These are phyloP conservation scores for Nematopogon swammerdamellus DNA, from an alignment of 2,888 invertebrate species.

Conservation along the genomic window DNA sequence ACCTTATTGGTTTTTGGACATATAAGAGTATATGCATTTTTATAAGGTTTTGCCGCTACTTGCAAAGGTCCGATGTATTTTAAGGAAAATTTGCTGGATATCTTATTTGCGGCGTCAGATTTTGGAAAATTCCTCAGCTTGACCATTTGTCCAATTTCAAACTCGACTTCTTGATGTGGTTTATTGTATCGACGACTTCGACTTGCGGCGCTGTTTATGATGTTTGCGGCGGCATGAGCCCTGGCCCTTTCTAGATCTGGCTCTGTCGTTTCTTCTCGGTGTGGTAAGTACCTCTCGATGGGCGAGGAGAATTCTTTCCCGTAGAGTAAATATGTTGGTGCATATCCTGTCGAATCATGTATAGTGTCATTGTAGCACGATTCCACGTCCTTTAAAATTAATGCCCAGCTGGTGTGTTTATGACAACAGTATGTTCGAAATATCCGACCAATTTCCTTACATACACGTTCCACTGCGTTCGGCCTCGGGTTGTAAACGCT, in stretches of 20 bases:
- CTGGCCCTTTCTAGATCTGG: background rate
- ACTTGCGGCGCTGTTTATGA: background rate
- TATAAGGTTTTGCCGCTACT: background rate
- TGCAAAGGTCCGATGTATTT: background rate
- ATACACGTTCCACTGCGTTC: background rate
- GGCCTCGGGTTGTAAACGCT: background rate
- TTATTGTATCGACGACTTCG: background rate
- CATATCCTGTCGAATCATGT: background rate
- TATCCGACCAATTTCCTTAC: background rate
- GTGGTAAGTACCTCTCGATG: background rate
- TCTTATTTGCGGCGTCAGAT: background rate
- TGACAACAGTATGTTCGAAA: background rate
- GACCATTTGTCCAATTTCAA: background rate
- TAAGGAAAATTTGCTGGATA: background rate
- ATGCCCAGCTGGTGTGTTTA: background rate
- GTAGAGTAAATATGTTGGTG: background rate
- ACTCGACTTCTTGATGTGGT: background rate
- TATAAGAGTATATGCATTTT: background rate
- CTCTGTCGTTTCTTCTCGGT: background rate
- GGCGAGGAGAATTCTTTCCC: background rate
- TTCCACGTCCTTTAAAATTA: background rate
- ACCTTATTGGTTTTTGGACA: background rate
- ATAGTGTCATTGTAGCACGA: background rate
- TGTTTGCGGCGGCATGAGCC: background rate
- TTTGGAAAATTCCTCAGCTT: background rate